Percentiles rank a stretch among this genome's conserved stretches.
phyloP scores from a whole-genome alignment of 37 sponge, comb jelly and placozoan genomes.

The Axinella damicornis region DNA sequence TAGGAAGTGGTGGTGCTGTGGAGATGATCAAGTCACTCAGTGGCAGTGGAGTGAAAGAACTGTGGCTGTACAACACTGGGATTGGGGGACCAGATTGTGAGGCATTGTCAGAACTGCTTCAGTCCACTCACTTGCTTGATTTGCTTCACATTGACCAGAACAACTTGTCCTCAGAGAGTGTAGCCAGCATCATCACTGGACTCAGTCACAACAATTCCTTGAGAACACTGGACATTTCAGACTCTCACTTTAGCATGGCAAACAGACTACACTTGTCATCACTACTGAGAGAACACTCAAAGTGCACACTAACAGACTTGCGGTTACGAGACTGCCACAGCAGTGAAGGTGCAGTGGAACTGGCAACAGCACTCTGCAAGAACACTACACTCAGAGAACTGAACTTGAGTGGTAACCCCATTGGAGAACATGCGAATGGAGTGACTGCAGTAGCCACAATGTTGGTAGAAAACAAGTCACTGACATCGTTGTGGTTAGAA shows the following conservation, averaged over 20 bases:
- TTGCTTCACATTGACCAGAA: background rate
- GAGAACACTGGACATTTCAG: too few species aligned
- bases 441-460: conserved; percentile 8
- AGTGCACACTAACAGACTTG: too few species aligned
- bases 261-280: too few species aligned
- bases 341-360: too few species aligned
- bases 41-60: conserved; percentile 9
- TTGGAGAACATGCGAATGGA: conserved; percentile 4
- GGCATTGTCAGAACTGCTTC: background rate
- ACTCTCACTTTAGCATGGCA: too few species aligned
- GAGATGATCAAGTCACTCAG: background rate
- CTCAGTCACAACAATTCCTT: conserved; percentile 8
- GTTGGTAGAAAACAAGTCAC: conserved; percentile 2
- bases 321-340: too few species aligned
- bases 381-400: conserved; percentile 5
- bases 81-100: conserved; percentile 4
- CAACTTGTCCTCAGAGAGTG: background rate
- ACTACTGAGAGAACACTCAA: too few species aligned
- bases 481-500: background rate
- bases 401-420: background rate
- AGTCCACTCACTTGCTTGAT: background rate
- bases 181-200: background rate
- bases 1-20: conserved; percentile 27
- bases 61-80: conserved; percentile 1
- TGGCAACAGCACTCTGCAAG: too few species aligned